Percentiles rank a stretch among this genome's conserved stretches.
These are phyloP conservation scores for Hyperopisus bebe DNA, from an alignment of 2,113 vertebrate genomes.

Conservation along the genomic window DNA sequence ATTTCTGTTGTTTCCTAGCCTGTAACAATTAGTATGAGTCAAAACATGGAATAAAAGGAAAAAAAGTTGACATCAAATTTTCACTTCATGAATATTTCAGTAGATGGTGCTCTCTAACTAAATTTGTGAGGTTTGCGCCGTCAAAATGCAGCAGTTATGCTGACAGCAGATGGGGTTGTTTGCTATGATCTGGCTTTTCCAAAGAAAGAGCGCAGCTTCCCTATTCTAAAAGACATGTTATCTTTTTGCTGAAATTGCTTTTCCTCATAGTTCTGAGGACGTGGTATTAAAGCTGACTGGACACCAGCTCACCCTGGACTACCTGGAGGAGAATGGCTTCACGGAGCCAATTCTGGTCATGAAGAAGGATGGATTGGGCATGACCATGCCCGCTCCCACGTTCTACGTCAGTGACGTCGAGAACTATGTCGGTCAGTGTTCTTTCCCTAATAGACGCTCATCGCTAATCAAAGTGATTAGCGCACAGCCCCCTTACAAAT, in stretches of 20 bases:
- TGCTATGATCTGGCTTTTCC: background rate
- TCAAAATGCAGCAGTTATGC: background rate
- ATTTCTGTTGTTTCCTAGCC: background rate
- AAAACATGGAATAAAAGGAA: background rate
- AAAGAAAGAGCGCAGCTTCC: background rate
- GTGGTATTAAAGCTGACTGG: slow-evolving; percentile 81
- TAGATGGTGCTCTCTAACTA: slow-evolving; percentile 37
- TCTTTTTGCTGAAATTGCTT: background rate
- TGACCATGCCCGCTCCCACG: slow-evolving; percentile 84
- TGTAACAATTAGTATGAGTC: background rate
- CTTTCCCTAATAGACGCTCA: background rate
- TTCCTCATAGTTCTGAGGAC: slow-evolving; percentile 76
- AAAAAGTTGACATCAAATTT: slow-evolving; percentile 3
- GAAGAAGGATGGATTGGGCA: slow-evolving; percentile 87
- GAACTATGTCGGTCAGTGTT: slow-evolving; percentile 83
- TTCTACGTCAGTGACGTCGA: slow-evolving; percentile 98
- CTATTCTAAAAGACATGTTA: background rate
- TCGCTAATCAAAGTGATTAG: background rate
- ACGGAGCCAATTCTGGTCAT: slow-evolving; percentile 86
- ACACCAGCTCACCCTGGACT: slow-evolving; percentile 76
- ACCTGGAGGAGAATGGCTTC: slow-evolving; percentile 89
- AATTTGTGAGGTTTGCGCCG: background rate
- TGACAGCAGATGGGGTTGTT: background rate
- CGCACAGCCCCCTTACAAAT: background rate
- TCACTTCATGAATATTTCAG: slow-evolving; percentile 31